Base-by-base conservation (phyloP, 1,140 invertebrate species). In the Cephus cinctus region DNA sequence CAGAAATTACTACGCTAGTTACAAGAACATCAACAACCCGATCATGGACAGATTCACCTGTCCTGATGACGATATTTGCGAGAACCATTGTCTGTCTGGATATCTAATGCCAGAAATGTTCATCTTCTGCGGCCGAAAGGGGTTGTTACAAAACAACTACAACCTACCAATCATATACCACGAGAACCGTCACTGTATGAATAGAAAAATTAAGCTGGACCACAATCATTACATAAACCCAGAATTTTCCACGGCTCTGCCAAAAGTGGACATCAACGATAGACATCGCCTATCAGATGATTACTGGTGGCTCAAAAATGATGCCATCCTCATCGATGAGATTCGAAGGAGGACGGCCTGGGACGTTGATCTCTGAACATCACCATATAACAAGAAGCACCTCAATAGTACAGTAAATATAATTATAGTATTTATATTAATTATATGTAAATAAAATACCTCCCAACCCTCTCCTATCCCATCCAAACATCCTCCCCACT, bases 111-210 rank as follows among this genome's bases (percentile, higher is more conserved):
- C 44, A 23, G 34, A 47, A 30, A 2, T 27, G 11, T 47, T 47
- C 18, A 25, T 23, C 5, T 25, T n/a, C 15, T 23, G 18, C 3
- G 44, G 39, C 16, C 11, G 25, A 4, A 3, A 34, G 9, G 44
- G 44, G 9, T 4, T 47, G n/a, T 38, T 47, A 1, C 22, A 47
- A 11, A 18, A 47, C 19, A 16, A 30, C n/a, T 11, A 27, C 8
- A 47, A 47, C 23, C 18, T 22, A 12, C 44, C 44, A 9, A 39
- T 19, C 4, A 12, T 47, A 1, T 39, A 38, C 22, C 44, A 47
- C 15, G 20, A 18, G 5, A 25, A 35, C 3, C 23, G 44, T 19
- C 44, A 47, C 21, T 18, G 22, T 22, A 11, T 5, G 5, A 47
- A 47, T 1, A 47, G 39, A 38, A 16, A 1, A 22, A 36, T 22